Percentiles rank a stretch among this genome's conserved stretches.
Evolutionary conservation across 1,140 invertebrate genomes (phyloP).

Genomic region (Pogonomyrmex barbatus): DNA sequence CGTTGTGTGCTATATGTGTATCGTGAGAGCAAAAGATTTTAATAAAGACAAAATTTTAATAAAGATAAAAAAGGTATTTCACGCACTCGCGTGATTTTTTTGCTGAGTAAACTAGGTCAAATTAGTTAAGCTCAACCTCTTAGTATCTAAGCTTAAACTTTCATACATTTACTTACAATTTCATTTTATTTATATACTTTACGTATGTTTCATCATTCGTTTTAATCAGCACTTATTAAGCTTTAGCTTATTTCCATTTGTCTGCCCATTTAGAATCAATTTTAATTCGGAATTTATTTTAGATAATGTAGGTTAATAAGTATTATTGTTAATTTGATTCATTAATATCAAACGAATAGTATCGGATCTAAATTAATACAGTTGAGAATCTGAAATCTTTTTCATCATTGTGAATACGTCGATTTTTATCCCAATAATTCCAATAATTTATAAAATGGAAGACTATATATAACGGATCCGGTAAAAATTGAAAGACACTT

Average conservation of each 20-base stretch:
- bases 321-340: background rate
- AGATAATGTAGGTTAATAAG: background rate
- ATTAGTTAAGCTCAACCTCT: too few relatives aligned
- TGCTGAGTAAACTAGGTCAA: too few relatives aligned
- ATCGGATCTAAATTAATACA: too few relatives aligned
- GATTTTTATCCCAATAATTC: constrained; percentile 11
- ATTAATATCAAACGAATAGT: too few relatives aligned
- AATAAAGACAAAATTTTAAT: constrained; percentile 65
- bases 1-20: constrained; percentile 50
- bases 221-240: constrained; percentile 1
- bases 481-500: background rate
- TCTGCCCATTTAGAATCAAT: background rate
- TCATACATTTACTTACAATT: background rate
- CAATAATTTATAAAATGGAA: background rate
- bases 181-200: background rate
- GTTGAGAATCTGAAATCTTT: too few relatives aligned
- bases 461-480: background rate
- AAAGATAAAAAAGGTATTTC: constrained; percentile 16
- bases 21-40: constrained; percentile 64
- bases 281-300: background rate
- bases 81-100: too few relatives aligned
- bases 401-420: background rate
- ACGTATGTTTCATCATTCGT: background rate
- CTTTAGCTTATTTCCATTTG: background rate
- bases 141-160: background rate